These are phyloP conservation scores for Otocyon megalotis DNA, from an alignment of 2,113 vertebrate species.

Conservation along the genomic window DNA sequence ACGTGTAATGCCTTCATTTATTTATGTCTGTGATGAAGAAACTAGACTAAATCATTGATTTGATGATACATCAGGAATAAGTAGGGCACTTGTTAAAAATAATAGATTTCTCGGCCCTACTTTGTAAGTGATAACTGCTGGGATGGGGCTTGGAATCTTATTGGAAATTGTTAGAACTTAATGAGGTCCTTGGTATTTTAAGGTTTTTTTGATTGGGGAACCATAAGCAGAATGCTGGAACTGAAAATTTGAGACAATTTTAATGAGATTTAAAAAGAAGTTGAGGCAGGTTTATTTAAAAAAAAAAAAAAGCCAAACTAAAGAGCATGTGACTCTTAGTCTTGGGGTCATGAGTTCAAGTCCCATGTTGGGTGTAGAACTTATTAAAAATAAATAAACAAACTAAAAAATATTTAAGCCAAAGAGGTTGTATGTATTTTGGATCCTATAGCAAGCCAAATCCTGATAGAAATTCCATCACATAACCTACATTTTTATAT, in stretches of 20 bases:
- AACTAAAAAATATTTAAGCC: background rate
- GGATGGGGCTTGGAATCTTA: background rate
- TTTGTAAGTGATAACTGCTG: background rate
- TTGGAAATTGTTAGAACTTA: constrained; percentile 14
- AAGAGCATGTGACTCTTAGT: background rate
- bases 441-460: background rate
- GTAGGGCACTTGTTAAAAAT: background rate
- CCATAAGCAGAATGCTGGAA: background rate
- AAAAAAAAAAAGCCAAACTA: background rate
- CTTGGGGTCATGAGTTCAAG: background rate
- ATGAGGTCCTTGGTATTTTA: constrained; percentile 21
- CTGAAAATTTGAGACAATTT: background rate
- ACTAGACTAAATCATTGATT: background rate
- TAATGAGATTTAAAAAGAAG: background rate
- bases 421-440: background rate
- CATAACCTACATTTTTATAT: background rate
- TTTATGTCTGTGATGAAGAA: background rate
- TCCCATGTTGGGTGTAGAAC: background rate
- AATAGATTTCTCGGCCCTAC: background rate
- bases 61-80: background rate
- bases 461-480: background rate
- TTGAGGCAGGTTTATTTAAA: background rate
- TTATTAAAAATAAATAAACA: background rate
- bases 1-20: background rate
- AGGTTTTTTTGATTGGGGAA: background rate